Percentiles rank a stretch among this genome's conserved stretches.
These are phyloP conservation scores for Myotis daubentonii DNA, from an alignment of 2,797 vertebrate genomes.

Conservation along the genomic window DNA sequence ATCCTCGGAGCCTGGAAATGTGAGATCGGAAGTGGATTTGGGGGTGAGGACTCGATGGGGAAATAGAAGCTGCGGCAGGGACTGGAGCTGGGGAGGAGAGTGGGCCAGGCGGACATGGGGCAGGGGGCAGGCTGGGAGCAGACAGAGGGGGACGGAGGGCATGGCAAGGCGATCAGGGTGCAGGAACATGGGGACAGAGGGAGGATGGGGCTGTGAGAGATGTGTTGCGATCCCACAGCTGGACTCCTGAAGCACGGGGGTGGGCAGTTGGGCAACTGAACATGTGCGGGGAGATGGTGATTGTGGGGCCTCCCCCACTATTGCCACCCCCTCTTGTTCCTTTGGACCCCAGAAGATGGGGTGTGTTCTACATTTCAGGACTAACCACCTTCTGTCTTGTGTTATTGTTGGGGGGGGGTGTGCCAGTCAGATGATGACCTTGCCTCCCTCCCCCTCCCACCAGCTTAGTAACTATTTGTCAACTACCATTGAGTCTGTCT, in stretches of 20 bases:
- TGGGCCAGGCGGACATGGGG: not conserved
- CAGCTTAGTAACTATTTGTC: not conserved
- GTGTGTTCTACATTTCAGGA: not conserved
- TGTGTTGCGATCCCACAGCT: not conserved
- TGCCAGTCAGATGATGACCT: not conserved
- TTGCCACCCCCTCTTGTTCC: not conserved
- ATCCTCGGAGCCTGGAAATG: constrained; percentile 53
- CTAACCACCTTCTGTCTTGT: not conserved
- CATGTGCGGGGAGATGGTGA: not conserved
- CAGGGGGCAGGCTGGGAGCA: not conserved
- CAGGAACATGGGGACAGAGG: not conserved
- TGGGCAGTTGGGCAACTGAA: not conserved
- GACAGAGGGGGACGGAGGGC: not conserved
- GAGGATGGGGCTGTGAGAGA: not conserved
- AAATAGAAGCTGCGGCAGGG: not conserved
- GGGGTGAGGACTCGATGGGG: constrained; percentile 17
- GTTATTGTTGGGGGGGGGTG: not conserved
- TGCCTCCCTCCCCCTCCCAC: not conserved
- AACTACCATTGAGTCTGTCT: not conserved
- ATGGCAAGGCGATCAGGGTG: not conserved
- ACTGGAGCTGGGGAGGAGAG: not conserved
- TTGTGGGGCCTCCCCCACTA: not conserved
- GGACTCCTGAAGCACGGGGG: not conserved
- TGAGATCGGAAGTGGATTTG: constrained; percentile 44
- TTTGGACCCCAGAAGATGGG: not conserved